Evolutionary conservation across 2,888 invertebrate species (phyloP), one percentile per base, ranked within the genome.

Genomic region (Amblyteles armatorius): DNA sequence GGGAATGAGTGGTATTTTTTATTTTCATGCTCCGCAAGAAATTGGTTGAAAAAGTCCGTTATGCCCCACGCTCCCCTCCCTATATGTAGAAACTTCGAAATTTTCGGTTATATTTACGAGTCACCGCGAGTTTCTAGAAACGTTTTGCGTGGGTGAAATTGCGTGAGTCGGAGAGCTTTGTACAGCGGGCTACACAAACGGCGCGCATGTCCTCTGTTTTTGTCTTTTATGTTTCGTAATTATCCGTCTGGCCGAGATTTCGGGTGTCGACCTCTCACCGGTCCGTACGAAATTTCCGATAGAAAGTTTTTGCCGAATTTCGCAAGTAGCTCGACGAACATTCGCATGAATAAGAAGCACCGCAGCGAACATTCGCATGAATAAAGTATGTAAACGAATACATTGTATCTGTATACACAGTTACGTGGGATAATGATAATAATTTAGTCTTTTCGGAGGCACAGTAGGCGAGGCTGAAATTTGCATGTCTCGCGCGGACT

Each of bases 191-290:
- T 60, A 44, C 60, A 40, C 7, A 33, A 33, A 19, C 48, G 50
- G 57, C 13, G 26, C 13, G 57, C 26, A 13, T 26, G 57, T 57
- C 55, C 44, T 13, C 13, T 26, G 16, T 60, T 40, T 40, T 22
- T 44, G 73, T 60, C 63, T 63, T 33, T 63, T 63, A 50, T 9
- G 74, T 65, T 76, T 65, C 33, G 60, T 76, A 65, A 76, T 76
- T 76, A 76, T 76, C 48, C 50, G 63, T 65, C 74, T 76, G 74
- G 65, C 74, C 74, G 74, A 76, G 74, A 76, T 76, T 76, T 76
- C 74, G 74, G 74, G 33, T 76, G 74, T 65, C 74, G 74, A 76
- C 74, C 74, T 76, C 74, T 11, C 44, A n/a, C 48, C 68, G 33
- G 60, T 48, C 50, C 36, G 48, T 22, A 33, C 50, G 19, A 48